Evolutionary conservation across 2,113 vertebrate genomes (phyloP).

Genomic region (Dipodomys stephensi): DNA sequence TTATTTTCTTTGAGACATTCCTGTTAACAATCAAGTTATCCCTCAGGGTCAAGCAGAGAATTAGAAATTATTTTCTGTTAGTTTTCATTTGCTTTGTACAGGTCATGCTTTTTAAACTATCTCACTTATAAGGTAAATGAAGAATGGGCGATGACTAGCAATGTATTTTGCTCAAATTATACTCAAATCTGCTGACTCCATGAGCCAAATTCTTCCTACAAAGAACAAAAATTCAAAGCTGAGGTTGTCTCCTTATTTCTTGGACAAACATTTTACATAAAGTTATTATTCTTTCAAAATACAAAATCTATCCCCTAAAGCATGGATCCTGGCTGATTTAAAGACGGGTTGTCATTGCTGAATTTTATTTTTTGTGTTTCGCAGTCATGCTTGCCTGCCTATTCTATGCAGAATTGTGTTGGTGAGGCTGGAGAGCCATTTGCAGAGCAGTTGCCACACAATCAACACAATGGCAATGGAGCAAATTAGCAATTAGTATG

Average conservation of each 20-base stretch:
- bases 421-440: neutral
- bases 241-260: conserved; percentile 14
- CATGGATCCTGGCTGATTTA: neutral
- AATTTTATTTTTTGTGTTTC: neutral
- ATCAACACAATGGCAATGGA: neutral
- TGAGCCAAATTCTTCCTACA: neutral
- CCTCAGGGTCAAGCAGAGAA: neutral
- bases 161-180: conserved; percentile 32
- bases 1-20: neutral
- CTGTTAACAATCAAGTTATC: neutral
- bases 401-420: neutral
- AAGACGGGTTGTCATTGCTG: neutral
- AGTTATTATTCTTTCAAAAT: conserved; percentile 4
- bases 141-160: conserved; percentile 4
- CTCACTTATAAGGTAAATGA: neutral
- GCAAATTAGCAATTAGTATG: neutral
- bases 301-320: neutral
- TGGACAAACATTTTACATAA: conserved; percentile 13
- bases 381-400: neutral
- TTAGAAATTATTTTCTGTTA: conserved; percentile 22
- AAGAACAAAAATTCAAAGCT: conserved; percentile 33
- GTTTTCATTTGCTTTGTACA: neutral
- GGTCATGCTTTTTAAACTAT: conserved; percentile 20
- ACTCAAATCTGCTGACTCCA: neutral
- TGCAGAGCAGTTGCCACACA: neutral